Evolutionary conservation across 2,888 invertebrate genomes (phyloP).

Genomic region (Spodoptera exigua): DNA sequence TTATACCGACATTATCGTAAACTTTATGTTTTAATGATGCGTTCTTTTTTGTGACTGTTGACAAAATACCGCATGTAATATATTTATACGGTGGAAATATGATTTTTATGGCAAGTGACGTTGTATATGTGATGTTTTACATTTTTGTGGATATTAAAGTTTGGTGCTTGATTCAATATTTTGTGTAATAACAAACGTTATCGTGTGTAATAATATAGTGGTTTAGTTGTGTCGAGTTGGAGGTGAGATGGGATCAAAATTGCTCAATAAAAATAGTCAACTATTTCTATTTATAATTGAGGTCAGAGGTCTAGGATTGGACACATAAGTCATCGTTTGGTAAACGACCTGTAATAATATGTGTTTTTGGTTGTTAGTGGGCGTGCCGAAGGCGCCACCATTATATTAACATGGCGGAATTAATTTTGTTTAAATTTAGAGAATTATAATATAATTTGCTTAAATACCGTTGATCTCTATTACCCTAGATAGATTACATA

Average conservation of each 20-base stretch:
- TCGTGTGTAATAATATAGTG: constrained; percentile 45
- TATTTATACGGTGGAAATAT: constrained; percentile 58
- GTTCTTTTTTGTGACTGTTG: constrained; percentile 65
- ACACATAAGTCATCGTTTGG: constrained; percentile 26
- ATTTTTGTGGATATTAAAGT: constrained; percentile 55
- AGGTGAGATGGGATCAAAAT: constrained; percentile 36
- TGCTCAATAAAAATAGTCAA: constrained; percentile 39
- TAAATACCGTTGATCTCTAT: constrained; percentile 40
- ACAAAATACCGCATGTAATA: constrained; percentile 64
- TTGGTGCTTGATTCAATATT: constrained; percentile 58
- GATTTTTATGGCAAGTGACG: constrained; percentile 65
- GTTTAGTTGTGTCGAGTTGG: constrained; percentile 41
- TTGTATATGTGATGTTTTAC: constrained; percentile 54
- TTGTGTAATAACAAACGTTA: constrained; percentile 49
- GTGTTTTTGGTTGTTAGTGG: constrained; percentile 38
- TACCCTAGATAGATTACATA: constrained; percentile 21
- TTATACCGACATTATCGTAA: constrained; percentile 66
- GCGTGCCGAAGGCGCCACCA: constrained; percentile 49
- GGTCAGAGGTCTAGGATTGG: constrained; percentile 23
- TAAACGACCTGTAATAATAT: constrained; percentile 22
- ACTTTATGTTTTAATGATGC: constrained; percentile 65
- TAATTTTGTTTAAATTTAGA: constrained; percentile 29
- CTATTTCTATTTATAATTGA: constrained; percentile 25
- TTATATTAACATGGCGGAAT: constrained; percentile 35
- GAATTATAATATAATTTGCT: constrained; percentile 42